Evolutionary conservation across 64 coral and sea anemone genomes (phyloP), one percentile per base, ranked within the genome.

Genomic region (Anthopleura sola): DNA sequence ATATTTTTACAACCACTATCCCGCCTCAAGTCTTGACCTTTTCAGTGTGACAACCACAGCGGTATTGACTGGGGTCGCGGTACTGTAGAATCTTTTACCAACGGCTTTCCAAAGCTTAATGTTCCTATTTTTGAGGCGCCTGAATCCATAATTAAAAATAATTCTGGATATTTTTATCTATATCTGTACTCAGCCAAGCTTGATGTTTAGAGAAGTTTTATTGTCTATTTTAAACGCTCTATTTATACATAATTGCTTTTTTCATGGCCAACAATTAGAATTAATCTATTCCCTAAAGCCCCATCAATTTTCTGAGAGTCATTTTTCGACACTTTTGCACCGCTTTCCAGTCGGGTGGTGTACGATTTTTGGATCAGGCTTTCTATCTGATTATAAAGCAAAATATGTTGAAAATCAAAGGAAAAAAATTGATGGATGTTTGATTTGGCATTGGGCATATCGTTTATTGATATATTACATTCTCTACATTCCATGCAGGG

Each of bases 1-100:
- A 11, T 79, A 79, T 79, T 79, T 79, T 79, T 44, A 29, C 24
- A 47, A 33, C 37, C 76, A 23, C 76, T 19, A 48, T 21, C 15
- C 44, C 44, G 76, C 76, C n/a, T 79, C 16, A 13, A 79, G 76
- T 79, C 36, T 24, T 79, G 76, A 79, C 76, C 76, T 47, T 79
- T 79, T 79, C 36, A 79, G 36, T 44, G 24, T 48, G 23, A n/a
- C 58, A 79, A 44, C 24, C 24, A 24, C 38, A 47, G 76, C 3
- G 8, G 60, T 28, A 10, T 24, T 66, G 20, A 28, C 23, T 66
- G 23, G n/a, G 60, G n/a, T 66, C 60, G 60, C 24, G 60, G n/a
- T 15, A 11, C 2, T 71, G 29, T 12, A 34, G 29, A 71, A 34
- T 34, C n/a, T 31, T 47, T 79, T 48, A 24, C n/a, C n/a, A n/a